Base-by-base conservation (phyloP, 1,140 invertebrate species). In the Zaprionus ornatus region DNA sequence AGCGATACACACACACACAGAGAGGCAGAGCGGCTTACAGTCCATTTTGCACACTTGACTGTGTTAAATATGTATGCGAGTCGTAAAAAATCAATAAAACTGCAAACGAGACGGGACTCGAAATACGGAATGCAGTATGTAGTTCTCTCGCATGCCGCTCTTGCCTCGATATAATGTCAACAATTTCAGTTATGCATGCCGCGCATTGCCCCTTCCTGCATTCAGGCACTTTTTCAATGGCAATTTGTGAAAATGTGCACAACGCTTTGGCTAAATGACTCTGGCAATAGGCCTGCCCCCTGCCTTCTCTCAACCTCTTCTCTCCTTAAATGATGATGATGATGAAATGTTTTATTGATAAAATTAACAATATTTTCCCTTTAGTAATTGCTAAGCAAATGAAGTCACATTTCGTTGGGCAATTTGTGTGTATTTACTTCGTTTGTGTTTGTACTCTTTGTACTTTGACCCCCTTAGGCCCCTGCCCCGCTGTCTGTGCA, bases 61-160 rank as follows among this genome's bases (percentile, higher is more conserved):
- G 67, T 83, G 80, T 80, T 62, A 83, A 83, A 83, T 68, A 59
- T 80, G 80, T 50, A 63, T 45, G 54, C 23, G 50, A 57, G 32
- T 77, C 77, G 80, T 87, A 82, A 82, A 86, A 87, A 87, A 87
- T 87, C 83, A 64, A 87, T 87, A 82, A 75, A 82, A 82, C 59
- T 63, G 60, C 65, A 87, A 77, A 80, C 67, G 66, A 13, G 29
- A n/a, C 19, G 23, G 13, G 5, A 21, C 4, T 32, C 25, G 62
- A 7, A 13, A 23, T 56, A 15, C 35, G 52, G 23, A 35, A 21
- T 63, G 13, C 23, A 25, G 52, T 23, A 50, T 21, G 45, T 19
- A 19, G 15, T 23, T 13, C 25, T 55, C 40, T 54, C 27, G 17
- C 55, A n/a, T 35, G 21, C 52, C 73, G 29, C 27, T 48, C 57